These are phyloP conservation scores for Aspidapion aeneum DNA, from an alignment of 2,888 invertebrate species.

Conservation along the genomic window DNA sequence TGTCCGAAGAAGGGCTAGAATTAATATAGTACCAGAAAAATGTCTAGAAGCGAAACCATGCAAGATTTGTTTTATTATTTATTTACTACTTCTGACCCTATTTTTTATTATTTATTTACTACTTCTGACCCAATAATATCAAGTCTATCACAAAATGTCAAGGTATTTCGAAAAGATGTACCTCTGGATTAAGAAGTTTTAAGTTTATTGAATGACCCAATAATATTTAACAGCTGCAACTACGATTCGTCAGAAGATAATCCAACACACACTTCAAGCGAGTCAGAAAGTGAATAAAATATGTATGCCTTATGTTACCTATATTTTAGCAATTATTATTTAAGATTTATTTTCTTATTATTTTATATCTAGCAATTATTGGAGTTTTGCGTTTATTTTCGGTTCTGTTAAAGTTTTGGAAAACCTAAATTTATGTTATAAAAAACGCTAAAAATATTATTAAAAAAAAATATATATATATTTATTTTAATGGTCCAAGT, in stretches of 20 bases:
- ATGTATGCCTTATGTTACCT: too few relatives aligned
- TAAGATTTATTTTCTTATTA: too few relatives aligned
- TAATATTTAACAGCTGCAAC: neutral
- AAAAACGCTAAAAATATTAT: too few relatives aligned
- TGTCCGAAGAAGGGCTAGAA: conserved; percentile 26
- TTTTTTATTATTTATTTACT: conserved; percentile 11
- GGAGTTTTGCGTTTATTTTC: too few relatives aligned
- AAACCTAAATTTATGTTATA: too few relatives aligned
- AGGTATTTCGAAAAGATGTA: neutral
- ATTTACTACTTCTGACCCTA: conserved; percentile 18
- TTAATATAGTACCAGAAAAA: conserved; percentile 11
- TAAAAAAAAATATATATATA: too few relatives aligned
- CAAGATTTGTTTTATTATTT: conserved; percentile 11
- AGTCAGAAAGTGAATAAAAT: neutral
- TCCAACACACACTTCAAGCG: neutral
- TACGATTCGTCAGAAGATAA: neutral
- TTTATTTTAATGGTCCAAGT: neutral
- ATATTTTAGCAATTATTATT: too few relatives aligned
- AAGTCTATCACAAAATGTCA: neutral
- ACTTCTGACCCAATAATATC: conserved; percentile 16
- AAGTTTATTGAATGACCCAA: conserved; percentile 4
- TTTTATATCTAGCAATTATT: too few relatives aligned
- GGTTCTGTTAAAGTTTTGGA: too few relatives aligned
- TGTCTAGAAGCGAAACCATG: conserved; percentile 17
- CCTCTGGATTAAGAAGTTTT: conserved; percentile 5